Evolutionary conservation across 2,113 vertebrate genomes (phyloP), one percentile per base, ranked within the genome.

Genomic region (Castor canadensis): DNA sequence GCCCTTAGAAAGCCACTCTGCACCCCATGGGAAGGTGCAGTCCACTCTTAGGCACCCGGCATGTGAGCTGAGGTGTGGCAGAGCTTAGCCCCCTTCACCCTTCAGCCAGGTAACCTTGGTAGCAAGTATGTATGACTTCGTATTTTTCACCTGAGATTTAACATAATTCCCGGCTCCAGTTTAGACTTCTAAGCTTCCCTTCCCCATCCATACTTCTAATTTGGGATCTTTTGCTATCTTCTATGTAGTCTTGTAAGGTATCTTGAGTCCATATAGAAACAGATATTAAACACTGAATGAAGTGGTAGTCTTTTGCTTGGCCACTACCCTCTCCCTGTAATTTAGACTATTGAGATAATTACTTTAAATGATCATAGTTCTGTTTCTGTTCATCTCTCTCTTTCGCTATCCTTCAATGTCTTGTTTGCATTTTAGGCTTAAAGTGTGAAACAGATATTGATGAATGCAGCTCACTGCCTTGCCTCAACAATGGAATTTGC

Each of bases 361-460:
- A 66, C 0, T 20, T 45, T 72, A 80, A 47, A 3, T 47, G 91
- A 35, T 84, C 9, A 7, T n/a, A 2, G n/a, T 13, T 95, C 9
- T 56, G 0, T 96, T 95, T 93, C 13, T n/a, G 3, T 52, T 13
- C 60, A 69, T 56, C 69, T 73, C 10, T 69, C 22, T 73, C 87
- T 96, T 90, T 79, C 80, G 28, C 66, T 72, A 54, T 52, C n/a
- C 69, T 79, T 90, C 43, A 28, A 81, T 62, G 20, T 94, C 97
- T 97, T 52, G 67, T 96, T 98, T 98, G 28, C 76, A 6, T 97
- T 98, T 79, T 96, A 99, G 99, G 99, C 85, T 99, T 99, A 83
- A 99, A 99, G 96, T 99, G 99, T 98, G 99, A 99, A 98, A 98
- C 98, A 49, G 99, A 99, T 97, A 98, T 99, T 62, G 98, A 99